Base-by-base conservation (phyloP, 2,888 invertebrate genomes). In the Drosophila maculinotata region DNA sequence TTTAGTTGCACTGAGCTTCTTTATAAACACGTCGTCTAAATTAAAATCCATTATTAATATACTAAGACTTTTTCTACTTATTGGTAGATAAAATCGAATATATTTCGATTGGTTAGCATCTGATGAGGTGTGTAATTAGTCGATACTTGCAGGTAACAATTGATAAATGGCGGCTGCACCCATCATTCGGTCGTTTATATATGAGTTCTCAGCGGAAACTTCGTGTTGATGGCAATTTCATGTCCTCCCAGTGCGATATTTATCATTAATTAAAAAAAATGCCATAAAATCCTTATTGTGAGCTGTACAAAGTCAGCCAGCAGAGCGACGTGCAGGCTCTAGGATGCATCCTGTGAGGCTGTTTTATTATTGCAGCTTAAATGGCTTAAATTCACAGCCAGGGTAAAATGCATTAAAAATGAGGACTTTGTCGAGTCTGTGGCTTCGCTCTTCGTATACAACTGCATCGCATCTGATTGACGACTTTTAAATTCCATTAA, bases 241-340 rank as follows among this genome's bases (percentile, higher is more conserved):
- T 44, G 41, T 30, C 30, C 35, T 35, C 36, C 23, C 33, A 5
- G 38, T 42, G 53, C 48, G 66, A 80, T 80, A 78, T 87, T 85
- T 83, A 82, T 72, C 69, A 79, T 83, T 77, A 83, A 83, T 87
- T 87, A 87, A 82, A 71, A 71, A 56, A 36, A 63, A 59, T 69
- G 62, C 64, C 54, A 33, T 54, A 41, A 65, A 80, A 64, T 74
- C 67, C 39, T 57, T 51, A 64, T 62, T 65, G 20, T 35, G 38
- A 28, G 41, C 31, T 15, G 44, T 10, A 26, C 30, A 52, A 73
- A 81, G 76, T 62, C 69, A 53, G 33, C 36, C 44, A 48, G 15
- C 51, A 35, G 38, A 31, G 38, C 45, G 15, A 74, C 42, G 38
- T 36, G 44, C 53, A 54, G 62, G 49, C 36, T 14, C 45, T 36